Evolutionary conservation across 1,140 invertebrate species (phyloP).

Genomic region (Parasteatoda tepidariorum): DNA sequence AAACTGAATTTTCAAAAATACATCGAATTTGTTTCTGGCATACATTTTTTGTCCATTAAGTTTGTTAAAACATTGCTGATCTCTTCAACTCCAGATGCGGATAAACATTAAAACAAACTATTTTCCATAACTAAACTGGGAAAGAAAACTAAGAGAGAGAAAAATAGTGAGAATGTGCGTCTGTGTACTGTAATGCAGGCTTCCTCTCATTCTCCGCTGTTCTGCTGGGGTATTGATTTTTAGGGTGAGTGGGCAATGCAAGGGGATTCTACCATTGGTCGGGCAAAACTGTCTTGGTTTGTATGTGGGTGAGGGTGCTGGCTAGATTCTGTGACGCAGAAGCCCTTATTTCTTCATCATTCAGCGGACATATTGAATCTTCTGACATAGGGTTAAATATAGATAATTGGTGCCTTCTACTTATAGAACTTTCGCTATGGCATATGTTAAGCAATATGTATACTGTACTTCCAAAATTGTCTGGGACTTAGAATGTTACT

Average conservation of each 20-base stretch:
- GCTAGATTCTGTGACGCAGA: constrained; percentile 44
- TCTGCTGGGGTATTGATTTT: constrained; percentile 55
- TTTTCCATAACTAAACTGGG: no score
- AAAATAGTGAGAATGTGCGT: no score
- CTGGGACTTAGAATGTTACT: constrained; percentile 1
- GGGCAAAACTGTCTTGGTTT: constrained; percentile 19
- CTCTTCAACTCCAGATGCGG: no score
- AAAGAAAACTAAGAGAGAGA: not conserved
- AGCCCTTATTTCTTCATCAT: constrained; percentile 35
- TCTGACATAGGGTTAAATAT: constrained; percentile 13
- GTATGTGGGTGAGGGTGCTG: constrained; percentile 1
- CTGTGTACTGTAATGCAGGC: constrained; percentile 45
- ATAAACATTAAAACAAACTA: no score
- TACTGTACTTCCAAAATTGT: not conserved
- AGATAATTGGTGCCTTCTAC: constrained; percentile 30
- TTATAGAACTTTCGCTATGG: not conserved
- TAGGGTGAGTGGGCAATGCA: constrained; percentile 56
- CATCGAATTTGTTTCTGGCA: no score
- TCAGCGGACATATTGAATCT: constrained; percentile 58
- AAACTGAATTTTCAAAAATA: no score
- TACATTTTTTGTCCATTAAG: no score
- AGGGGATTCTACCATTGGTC: constrained; percentile 56
- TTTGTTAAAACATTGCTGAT: no score
- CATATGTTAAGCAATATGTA: constrained; percentile 13
- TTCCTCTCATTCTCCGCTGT: not conserved